phyloP scores from a whole-genome alignment of 2,888 invertebrate genomes.

The Dicycla oo region DNA sequence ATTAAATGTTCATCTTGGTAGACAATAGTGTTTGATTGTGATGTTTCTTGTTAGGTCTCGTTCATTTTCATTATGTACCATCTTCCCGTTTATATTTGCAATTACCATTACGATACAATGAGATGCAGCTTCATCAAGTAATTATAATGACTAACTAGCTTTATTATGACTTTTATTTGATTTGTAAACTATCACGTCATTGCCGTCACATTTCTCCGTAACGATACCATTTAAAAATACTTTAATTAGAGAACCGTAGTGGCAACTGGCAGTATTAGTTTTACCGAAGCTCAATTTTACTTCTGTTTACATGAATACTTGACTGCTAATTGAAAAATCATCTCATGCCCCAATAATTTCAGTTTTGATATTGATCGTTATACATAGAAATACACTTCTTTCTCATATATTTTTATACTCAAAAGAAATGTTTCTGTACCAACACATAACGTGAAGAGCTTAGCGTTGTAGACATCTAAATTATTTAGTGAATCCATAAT shows the following conservation, averaged over 20 bases:
- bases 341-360: neutral
- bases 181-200: neutral
- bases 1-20: constrained; percentile 18
- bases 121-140: constrained; percentile 11
- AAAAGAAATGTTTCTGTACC: constrained; percentile 1
- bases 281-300: neutral
- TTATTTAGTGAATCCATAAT: constrained; percentile 14
- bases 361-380: neutral
- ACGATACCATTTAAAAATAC: constrained; percentile 6
- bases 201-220: neutral
- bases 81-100: constrained; percentile 8
- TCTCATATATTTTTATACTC: neutral
- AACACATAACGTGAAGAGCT: neutral
- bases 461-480: neutral
- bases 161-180: constrained; percentile 3
- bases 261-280: neutral
- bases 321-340: neutral
- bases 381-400: neutral
- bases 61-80: constrained; percentile 7
- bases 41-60: constrained; percentile 29
- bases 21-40: constrained; percentile 48
- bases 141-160: too few relatives aligned
- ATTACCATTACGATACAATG: constrained; percentile 17
- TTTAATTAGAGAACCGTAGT: neutral
- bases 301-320: neutral